These are phyloP conservation scores for Mamestra brassicae DNA, from an alignment of 2,888 invertebrate genomes.

Conservation along the genomic window DNA sequence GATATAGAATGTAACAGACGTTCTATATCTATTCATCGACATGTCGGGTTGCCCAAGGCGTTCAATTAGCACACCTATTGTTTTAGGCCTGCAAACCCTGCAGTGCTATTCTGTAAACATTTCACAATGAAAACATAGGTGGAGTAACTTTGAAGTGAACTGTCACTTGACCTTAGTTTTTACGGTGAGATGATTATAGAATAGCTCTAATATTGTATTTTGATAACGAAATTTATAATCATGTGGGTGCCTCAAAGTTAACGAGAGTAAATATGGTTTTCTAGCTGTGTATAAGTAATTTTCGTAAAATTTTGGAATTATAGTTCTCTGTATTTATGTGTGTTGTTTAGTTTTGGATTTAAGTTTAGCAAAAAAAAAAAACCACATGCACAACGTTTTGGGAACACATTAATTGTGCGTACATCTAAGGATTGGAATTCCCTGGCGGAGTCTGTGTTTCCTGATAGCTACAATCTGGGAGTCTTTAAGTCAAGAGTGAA, in stretches of 20 bases:
- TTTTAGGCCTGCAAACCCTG: conserved; percentile 28
- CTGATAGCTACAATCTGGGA: too few relatives aligned
- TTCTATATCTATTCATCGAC: background rate
- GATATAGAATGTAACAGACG: too few relatives aligned
- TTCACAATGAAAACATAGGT: too few relatives aligned
- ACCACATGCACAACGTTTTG: too few relatives aligned
- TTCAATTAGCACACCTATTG: conserved; percentile 38
- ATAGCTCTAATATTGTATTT: conserved; percentile 14
- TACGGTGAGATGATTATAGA: too few relatives aligned
- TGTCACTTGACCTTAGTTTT: too few relatives aligned
- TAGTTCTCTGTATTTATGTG: background rate
- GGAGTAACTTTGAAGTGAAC: too few relatives aligned
- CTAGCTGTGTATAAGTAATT: background rate
- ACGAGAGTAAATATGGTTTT: conserved; percentile 18
- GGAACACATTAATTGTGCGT: too few relatives aligned
- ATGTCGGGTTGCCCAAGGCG: background rate
- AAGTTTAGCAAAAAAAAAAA: background rate
- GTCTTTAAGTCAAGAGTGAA: too few relatives aligned
- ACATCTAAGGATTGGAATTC: too few relatives aligned
- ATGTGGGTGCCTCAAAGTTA: conserved; percentile 18
- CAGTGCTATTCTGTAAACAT: too few relatives aligned
- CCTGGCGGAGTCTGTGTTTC: too few relatives aligned
- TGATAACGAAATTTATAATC: conserved; percentile 21
- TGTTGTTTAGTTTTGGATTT: background rate
- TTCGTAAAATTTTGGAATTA: background rate